A percentile compares a stretch with the other conserved stretches of the same genome.
Conservation (phyloP, 2,797 vertebrate species). For the Myotis vivesi region DNA sequence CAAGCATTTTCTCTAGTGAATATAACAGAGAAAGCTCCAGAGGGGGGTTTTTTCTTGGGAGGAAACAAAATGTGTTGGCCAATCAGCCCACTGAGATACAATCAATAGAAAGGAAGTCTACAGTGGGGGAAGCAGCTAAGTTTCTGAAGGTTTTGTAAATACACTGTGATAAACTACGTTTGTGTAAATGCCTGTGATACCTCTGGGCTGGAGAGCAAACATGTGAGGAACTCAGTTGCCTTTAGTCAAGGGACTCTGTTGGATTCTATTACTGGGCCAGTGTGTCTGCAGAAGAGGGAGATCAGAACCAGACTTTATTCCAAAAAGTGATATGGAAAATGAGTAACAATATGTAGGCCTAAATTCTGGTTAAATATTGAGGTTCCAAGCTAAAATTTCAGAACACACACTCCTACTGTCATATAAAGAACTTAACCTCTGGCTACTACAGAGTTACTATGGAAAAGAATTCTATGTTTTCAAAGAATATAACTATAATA, state of each 20-base stretch:
- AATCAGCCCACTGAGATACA: constrained; percentile 45
- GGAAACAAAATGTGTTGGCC: background rate
- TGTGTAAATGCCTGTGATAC: constrained; percentile 40
- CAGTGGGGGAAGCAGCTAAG: background rate
- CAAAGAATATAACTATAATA: background rate
- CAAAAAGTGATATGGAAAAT: background rate
- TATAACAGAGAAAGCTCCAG: constrained; percentile 36
- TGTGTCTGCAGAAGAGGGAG: background rate
- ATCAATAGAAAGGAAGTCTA: constrained; percentile 24
- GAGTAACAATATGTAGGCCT: background rate
- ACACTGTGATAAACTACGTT: constrained; percentile 49
- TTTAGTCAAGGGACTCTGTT: background rate
- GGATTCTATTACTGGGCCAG: background rate
- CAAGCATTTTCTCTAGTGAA: constrained; percentile 28
- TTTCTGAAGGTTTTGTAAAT: constrained; percentile 44
- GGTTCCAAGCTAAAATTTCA: background rate
- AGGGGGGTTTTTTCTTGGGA: background rate
- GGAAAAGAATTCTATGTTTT: constrained; percentile 33
- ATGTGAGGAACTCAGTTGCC: background rate
- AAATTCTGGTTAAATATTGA: background rate
- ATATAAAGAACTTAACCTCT: background rate
- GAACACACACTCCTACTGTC: background rate
- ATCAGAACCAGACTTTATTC: background rate
- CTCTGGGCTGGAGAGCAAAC: constrained; percentile 23
- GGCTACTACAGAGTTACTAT: background rate